Evolutionary conservation across 2,888 invertebrate species (phyloP), one percentile per base, ranked within the genome.

Genomic region (Bruchidius siliquastri): DNA sequence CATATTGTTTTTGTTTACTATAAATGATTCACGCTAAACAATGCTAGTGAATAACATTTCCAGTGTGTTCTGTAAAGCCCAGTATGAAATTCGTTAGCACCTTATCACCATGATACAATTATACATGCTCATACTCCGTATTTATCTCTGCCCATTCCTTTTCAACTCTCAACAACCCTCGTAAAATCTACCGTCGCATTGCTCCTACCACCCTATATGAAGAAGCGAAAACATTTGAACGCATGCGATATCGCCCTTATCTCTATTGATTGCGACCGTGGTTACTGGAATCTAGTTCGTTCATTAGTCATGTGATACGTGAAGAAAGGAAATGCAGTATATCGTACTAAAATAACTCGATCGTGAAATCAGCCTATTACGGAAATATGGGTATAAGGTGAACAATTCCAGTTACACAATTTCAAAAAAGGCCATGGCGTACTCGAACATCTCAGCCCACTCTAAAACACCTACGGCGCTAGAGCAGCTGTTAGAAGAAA

Each of bases 401-500:
- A 49, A 49, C 49, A 18, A 13, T 26, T 49, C 49, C 18, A 49
- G 49, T 8, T 49, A 18, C 18, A 13, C 8, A 49, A 4, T 13
- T 49, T 8, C 30, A 8, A 49, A 49, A 49, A 49, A 49, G 49
- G 49, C 49, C 6, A 87, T 86, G 86, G 86, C 86, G 75, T 87
- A 85, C 78, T 82, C 85, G 32, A 85, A 85, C 77, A 84, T 82
- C 77, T 77, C 82, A 67, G 81, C 81, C 73, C 80, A 88, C 73
- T 26, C 22, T 8, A 88, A 88, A 82, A 86, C 88, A 21, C 90
- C 92, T 21, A 94, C 94, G 32, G 92, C 94, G 86, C 87, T 96
- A 80, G 96, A 96, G 84, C 96, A 95, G 83, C 88, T 96, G 74
- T 88, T 96, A 75, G 96, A 96, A 84, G 96, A 96, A 87, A 96